Percentiles rank a stretch among this genome's conserved stretches.
phyloP scores from a whole-genome alignment of 92 coral and sea anemone genomes.

The Porites rus region DNA sequence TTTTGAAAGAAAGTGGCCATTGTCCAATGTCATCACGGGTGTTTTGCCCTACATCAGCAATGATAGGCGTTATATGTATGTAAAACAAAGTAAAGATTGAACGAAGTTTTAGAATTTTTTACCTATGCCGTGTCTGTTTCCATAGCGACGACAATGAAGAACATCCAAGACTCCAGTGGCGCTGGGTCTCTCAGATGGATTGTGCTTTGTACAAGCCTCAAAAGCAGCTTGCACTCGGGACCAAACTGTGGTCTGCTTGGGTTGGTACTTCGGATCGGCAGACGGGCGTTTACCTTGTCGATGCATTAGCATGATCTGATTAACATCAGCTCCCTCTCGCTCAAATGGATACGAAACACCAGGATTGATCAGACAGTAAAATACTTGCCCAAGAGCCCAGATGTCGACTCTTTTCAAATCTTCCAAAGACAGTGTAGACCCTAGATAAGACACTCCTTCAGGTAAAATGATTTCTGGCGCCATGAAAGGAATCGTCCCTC shows the following conservation, averaged over 20 bases:
- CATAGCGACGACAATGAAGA: neutral
- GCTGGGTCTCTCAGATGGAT: constrained; percentile 1
- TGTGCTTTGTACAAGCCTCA: constrained; percentile 1
- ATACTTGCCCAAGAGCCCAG: constrained; percentile 48
- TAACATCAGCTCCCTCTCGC: neutral
- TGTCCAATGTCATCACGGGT: too few relatives aligned
- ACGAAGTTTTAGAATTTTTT: neutral
- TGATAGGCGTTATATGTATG: neutral
- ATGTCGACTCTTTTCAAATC: constrained; percentile 45
- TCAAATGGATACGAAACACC: constrained; percentile 35
- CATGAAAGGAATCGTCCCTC: constrained; percentile 44
- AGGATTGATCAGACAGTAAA: constrained; percentile 42
- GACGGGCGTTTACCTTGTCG: constrained; percentile 16
- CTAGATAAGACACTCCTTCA: neutral
- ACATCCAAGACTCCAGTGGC: constrained; percentile 3
- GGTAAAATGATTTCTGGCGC: constrained; percentile 46
- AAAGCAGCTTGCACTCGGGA: constrained; percentile 11
- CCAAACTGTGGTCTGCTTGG: constrained; percentile 25
- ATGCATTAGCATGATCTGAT: neutral
- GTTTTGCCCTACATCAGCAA: too few relatives aligned
- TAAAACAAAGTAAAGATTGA: neutral
- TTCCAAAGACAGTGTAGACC: constrained; percentile 15
- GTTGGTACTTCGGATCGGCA: neutral
- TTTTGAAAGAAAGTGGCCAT: too few relatives aligned
- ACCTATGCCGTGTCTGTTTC: neutral